Percentiles rank a stretch among this genome's conserved stretches.
Evolutionary conservation across 2,113 vertebrate species (phyloP).

Genomic region (Alligator mississippiensis): DNA sequence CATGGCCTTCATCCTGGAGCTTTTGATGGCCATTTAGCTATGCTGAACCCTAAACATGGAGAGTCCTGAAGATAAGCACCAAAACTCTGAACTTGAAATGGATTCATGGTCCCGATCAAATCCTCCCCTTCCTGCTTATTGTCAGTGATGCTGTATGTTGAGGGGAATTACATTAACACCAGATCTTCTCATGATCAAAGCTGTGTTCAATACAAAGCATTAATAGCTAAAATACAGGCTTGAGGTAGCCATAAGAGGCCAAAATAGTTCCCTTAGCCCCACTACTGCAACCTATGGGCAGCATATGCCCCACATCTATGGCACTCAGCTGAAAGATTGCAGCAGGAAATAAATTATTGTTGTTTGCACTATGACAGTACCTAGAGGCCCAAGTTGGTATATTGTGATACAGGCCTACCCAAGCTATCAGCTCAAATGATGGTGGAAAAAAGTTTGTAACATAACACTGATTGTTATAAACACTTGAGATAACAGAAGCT

Average conservation of each 20-base stretch:
- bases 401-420: too few species aligned
- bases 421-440: too few species aligned
- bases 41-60: neutral
- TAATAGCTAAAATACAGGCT: neutral
- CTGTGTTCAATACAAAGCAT: neutral
- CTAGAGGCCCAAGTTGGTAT: neutral
- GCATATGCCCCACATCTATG: neutral
- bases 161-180: neutral
- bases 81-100: neutral
- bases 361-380: neutral
- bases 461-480: too few species aligned
- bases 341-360: neutral
- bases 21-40: neutral
- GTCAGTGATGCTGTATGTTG: neutral
- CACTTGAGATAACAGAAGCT: too few species aligned
- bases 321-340: neutral
- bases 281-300: neutral
- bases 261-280: neutral
- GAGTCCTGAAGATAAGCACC: neutral
- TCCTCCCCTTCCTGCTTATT: neutral
- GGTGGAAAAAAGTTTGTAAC: too few species aligned
- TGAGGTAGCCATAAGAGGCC: neutral
- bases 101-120: neutral
- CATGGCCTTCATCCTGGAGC: neutral
- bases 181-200: neutral